Conservation (phyloP, 2,888 invertebrate species). For the Agrochola lychnidis region DNA sequence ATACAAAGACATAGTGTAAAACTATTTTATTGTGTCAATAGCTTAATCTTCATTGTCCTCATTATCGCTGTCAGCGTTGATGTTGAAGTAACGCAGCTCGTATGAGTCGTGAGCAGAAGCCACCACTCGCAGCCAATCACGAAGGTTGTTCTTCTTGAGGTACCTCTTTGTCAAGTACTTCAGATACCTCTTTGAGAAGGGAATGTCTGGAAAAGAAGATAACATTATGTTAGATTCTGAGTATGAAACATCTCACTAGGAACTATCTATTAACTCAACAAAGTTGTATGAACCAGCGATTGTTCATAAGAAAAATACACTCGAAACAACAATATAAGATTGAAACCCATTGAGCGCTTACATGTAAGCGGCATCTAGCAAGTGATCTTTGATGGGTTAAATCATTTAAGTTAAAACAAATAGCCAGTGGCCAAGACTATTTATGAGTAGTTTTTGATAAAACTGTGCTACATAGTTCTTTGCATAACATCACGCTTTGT, state of each 20-base stretch:
- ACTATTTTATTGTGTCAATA: slow-evolving; percentile 85
- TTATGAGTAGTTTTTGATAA: neutral
- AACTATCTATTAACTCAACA: neutral
- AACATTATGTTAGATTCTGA: neutral
- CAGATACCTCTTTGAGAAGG: slow-evolving; percentile 96
- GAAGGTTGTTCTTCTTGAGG: slow-evolving; percentile 99
- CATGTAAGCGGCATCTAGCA: too few relatives aligned
- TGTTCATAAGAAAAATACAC: too few relatives aligned
- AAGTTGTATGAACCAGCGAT: too few relatives aligned
- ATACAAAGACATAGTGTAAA: slow-evolving; percentile 79
- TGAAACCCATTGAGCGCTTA: too few relatives aligned
- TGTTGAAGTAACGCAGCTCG: slow-evolving; percentile 99
- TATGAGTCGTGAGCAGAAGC: slow-evolving; percentile 98
- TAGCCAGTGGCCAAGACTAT: neutral
- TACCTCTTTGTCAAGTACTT: slow-evolving; percentile 99
- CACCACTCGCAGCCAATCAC: slow-evolving; percentile 99
- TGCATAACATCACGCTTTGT: too few relatives aligned
- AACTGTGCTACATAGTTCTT: too few relatives aligned
- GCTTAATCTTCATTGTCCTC: slow-evolving; percentile 97
- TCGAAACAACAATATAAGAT: too few relatives aligned
- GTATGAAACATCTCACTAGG: neutral
- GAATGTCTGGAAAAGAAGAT: slow-evolving; percentile 88
- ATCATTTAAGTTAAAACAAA: neutral
- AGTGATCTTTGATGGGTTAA: too few relatives aligned
- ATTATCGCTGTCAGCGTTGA: slow-evolving; percentile 93